phyloP scores from a whole-genome alignment of 2,797 vertebrate species.

The Limnodromus scolopaceus region DNA sequence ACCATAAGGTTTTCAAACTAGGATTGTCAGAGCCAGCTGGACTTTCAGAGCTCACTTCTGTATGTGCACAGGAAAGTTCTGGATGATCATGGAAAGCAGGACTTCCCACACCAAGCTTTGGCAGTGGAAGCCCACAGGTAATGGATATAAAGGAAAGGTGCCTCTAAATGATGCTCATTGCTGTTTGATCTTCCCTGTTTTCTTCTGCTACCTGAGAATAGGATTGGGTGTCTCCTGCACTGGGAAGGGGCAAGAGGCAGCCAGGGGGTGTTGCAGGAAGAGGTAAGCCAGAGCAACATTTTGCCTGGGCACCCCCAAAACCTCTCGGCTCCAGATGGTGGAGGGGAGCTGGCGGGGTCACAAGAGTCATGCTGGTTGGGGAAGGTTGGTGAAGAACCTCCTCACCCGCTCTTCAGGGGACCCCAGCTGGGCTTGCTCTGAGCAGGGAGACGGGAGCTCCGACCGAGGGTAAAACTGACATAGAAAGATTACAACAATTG shows the following conservation, averaged over 20 bases:
- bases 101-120: neutral
- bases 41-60: neutral
- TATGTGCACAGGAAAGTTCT: neutral
- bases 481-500: neutral
- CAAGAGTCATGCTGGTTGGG: accelerated
- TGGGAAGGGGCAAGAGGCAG: neutral
- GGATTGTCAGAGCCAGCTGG: neutral
- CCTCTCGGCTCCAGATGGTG: accelerated
- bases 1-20: neutral
- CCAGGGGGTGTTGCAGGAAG: neutral
- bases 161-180: neutral
- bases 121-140: neutral
- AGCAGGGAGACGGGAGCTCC: neutral
- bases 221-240: neutral
- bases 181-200: neutral
- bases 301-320: neutral
- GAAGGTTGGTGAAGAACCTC: neutral
- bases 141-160: neutral
- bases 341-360: neutral
- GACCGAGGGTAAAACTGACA: neutral
- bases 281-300: neutral
- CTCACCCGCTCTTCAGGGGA: accelerated
- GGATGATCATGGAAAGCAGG: neutral
- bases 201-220: neutral
- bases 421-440: neutral